Evolutionary conservation across 2,888 invertebrate genomes (phyloP).

Genomic region (Apamea anceps): DNA sequence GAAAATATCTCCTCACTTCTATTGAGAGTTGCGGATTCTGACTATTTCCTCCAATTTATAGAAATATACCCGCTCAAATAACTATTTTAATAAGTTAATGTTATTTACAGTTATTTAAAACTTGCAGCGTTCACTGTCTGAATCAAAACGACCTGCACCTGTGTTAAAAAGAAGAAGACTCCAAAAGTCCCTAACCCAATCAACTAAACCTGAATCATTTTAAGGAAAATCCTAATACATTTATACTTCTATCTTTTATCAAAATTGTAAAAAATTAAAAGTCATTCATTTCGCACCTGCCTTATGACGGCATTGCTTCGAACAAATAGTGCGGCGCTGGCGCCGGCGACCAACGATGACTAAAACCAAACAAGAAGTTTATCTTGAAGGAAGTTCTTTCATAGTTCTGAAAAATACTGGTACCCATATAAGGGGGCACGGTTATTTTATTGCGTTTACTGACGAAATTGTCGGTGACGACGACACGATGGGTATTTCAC

Average conservation of each 20-base stretch:
- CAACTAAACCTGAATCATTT: conserved; percentile 29
- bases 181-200: conserved; percentile 50
- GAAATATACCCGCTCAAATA: conserved; percentile 6
- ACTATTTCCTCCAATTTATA: conserved; percentile 2
- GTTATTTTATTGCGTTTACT: conserved; percentile 31
- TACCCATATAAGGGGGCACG: not conserved
- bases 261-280: conserved; percentile 41
- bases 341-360: conserved; percentile 23
- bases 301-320: conserved; percentile 37
- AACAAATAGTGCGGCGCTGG: not conserved
- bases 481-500: conserved; percentile 30
- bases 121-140: not conserved
- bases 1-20: conserved; percentile 30
- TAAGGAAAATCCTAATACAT: conserved; percentile 50
- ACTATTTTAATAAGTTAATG: conserved; percentile 15
- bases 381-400: conserved; percentile 36
- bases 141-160: not conserved
- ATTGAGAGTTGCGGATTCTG: conserved; percentile 26
- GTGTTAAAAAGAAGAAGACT: conserved; percentile 1
- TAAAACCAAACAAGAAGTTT: conserved; percentile 37
- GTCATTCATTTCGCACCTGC: conserved; percentile 57
- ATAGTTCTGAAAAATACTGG: conserved; percentile 26
- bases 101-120: conserved; percentile 9
- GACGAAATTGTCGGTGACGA: conserved; percentile 28
- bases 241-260: conserved; percentile 44